Conservation (phyloP, 2,888 invertebrate genomes). For the Catocala nupta region DNA sequence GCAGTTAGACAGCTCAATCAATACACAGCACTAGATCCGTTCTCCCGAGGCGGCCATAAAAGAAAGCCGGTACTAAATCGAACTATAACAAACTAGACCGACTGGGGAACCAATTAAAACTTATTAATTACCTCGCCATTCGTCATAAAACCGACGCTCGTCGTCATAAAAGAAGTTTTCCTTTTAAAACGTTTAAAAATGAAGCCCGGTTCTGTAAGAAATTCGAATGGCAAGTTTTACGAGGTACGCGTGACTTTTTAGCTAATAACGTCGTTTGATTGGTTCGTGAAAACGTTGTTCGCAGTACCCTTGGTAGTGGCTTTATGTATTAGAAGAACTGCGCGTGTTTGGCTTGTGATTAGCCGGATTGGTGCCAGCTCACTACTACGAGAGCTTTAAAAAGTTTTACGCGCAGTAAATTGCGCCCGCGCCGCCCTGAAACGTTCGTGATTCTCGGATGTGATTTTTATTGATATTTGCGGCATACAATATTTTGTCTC, state of each 20-base stretch:
- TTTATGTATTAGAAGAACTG: conserved; percentile 25
- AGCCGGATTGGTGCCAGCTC: conserved; percentile 9
- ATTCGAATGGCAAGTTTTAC: conserved; percentile 62
- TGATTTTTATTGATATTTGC: background rate
- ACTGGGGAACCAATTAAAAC: conserved; percentile 76
- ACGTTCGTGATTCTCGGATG: conserved; percentile 3
- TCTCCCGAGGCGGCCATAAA: conserved; percentile 17
- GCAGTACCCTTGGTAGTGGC: conserved; percentile 37
- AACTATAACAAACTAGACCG: conserved; percentile 54
- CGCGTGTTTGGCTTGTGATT: conserved; percentile 15
- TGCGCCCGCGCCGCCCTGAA: background rate
- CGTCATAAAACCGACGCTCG: conserved; percentile 70
- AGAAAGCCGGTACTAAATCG: conserved; percentile 40
- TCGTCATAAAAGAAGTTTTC: conserved; percentile 75
- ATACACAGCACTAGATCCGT: conserved; percentile 13
- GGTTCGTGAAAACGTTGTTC: conserved; percentile 57
- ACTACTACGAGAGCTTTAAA: conserved; percentile 2
- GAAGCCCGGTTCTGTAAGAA: conserved; percentile 53
- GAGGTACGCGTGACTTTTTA: conserved; percentile 73
- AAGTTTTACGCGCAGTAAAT: background rate
- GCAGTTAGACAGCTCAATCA: conserved; percentile 4
- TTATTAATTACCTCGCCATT: conserved; percentile 77
- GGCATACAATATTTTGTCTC: too few relatives aligned
- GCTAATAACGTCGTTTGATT: conserved; percentile 66
- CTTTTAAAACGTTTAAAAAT: conserved; percentile 71